These are phyloP conservation scores for Pecten maximus DNA, from an alignment of 2,888 invertebrate species.

Conservation along the genomic window DNA sequence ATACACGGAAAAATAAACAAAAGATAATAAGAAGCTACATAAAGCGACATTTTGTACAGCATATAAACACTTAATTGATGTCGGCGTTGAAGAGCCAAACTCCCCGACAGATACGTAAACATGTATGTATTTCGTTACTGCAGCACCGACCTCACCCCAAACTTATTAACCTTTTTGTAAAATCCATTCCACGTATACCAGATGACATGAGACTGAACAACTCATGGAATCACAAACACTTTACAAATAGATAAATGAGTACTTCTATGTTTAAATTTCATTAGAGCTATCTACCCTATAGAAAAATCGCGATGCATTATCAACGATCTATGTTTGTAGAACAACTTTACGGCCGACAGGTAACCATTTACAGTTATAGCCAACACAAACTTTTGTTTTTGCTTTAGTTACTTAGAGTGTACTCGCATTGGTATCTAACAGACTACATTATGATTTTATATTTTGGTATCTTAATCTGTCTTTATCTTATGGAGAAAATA, in stretches of 20 bases:
- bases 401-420: too few species aligned
- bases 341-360: too few species aligned
- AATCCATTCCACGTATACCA: neutral
- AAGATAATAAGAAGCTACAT: neutral
- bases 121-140: neutral
- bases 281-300: too few species aligned
- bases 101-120: neutral
- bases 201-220: neutral
- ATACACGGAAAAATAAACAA: slow-evolving; percentile 18
- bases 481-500: too few species aligned
- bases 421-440: too few species aligned
- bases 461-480: too few species aligned
- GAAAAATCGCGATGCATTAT: too few species aligned
- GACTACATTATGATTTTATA: too few species aligned
- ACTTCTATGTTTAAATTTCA: neutral
- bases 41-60: neutral
- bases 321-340: too few species aligned
- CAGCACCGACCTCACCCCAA: neutral
- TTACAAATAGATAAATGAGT: neutral
- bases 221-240: neutral
- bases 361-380: too few species aligned
- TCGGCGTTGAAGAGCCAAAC: neutral
- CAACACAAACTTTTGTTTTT: too few species aligned
- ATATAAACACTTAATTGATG: neutral
- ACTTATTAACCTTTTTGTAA: slow-evolving; percentile 1